phyloP scores from a whole-genome alignment of 2,888 invertebrate species.

The Drosophila parthenogenetica region DNA sequence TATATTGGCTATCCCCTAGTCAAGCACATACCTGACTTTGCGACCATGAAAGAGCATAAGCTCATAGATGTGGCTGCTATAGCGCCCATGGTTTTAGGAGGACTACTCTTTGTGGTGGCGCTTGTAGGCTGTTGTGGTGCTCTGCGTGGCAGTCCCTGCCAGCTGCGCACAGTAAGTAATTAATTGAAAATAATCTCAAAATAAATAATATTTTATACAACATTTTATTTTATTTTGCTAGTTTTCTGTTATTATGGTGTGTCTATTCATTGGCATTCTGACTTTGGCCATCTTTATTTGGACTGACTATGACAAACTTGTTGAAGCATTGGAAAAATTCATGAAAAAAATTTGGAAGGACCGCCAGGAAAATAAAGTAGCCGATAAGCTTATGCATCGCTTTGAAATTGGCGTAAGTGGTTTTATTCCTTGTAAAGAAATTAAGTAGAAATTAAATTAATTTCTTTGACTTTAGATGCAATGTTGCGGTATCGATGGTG shows the following conservation, averaged over 20 bases:
- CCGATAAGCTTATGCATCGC: neutral
- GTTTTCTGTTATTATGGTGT: slow-evolving; percentile 32
- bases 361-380: neutral
- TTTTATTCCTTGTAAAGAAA: too few species aligned
- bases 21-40: neutral
- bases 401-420: slow-evolving; percentile 16
- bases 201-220: neutral
- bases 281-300: slow-evolving; percentile 23
- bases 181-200: neutral
- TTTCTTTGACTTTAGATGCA: neutral
- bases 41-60: neutral
- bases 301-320: neutral
- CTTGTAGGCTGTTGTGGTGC: slow-evolving; percentile 34
- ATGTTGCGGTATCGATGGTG: slow-evolving; percentile 29
- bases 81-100: slow-evolving; percentile 4
- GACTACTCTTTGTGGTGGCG: neutral
- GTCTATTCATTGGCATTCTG: slow-evolving; percentile 21
- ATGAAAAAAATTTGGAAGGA: neutral
- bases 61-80: slow-evolving; percentile 7
- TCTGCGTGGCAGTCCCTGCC: neutral
- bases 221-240: slow-evolving; percentile 2
- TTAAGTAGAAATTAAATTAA: neutral
- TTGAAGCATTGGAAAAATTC: accelerated
- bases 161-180: slow-evolving; percentile 22
- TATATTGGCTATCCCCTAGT: slow-evolving; percentile 2